These are phyloP conservation scores for Macrophya annulata DNA, from an alignment of 2,888 invertebrate species.

Conservation along the genomic window DNA sequence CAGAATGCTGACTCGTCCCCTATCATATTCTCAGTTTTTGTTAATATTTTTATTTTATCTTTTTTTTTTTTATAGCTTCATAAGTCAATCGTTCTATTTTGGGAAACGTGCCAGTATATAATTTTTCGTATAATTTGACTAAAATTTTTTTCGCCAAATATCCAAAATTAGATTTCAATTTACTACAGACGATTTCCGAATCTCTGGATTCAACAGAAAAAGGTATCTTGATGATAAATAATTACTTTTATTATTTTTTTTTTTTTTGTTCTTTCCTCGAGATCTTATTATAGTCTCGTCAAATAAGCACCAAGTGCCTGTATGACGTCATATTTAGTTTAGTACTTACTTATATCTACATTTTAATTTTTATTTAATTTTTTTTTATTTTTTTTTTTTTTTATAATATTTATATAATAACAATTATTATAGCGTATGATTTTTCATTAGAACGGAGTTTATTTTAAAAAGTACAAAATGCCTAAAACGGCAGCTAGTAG, in stretches of 20 bases:
- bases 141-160: conserved; percentile 2
- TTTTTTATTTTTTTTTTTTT: background rate
- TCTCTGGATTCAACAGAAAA: background rate
- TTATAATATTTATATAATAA: background rate
- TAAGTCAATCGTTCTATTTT: conserved; percentile 45
- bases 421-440: conserved; percentile 25
- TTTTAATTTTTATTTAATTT: background rate
- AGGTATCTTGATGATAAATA: background rate
- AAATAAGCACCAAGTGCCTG: conserved; percentile 60
- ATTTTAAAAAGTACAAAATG: conserved; percentile 58
- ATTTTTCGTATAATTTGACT: background rate
- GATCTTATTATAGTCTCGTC: conserved; percentile 43
- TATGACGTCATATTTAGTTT: conserved; percentile 54
- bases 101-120: conserved; percentile 69
- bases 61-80: background rate
- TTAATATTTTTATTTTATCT: too few relatives aligned
- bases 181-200: background rate
- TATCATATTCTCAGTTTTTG: background rate
- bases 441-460: conserved; percentile 51
- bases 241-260: conserved; percentile 29
- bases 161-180: background rate
- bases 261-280: conserved; percentile 17
- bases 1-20: background rate
- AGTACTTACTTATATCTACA: background rate
- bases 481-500: conserved; percentile 64